Percentiles rank a stretch among this genome's conserved stretches.
Evolutionary conservation across 2,888 invertebrate genomes (phyloP).

Genomic region (Heliconius hortense): DNA sequence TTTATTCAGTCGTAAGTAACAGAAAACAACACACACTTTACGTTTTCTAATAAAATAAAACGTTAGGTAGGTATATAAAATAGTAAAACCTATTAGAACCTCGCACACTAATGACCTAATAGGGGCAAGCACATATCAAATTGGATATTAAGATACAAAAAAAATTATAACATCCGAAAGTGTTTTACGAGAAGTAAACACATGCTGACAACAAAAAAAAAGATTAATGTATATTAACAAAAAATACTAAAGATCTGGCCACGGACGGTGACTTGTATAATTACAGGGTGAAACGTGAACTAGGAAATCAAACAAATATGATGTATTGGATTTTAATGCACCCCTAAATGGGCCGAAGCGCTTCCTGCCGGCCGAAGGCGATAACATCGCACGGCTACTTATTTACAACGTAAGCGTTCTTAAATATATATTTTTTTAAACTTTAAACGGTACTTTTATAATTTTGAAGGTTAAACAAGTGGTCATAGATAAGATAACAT

Average conservation of each 20-base stretch:
- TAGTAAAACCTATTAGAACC: slow-evolving; percentile 29
- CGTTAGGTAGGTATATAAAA: too few species aligned
- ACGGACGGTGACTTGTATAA: slow-evolving; percentile 79
- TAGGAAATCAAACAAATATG: slow-evolving; percentile 83
- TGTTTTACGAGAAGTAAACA: slow-evolving; percentile 78
- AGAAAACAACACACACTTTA: not conserved
- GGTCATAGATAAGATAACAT: slow-evolving; percentile 68
- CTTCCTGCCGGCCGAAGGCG: slow-evolving; percentile 73
- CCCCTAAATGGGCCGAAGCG: slow-evolving; percentile 81
- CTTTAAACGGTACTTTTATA: slow-evolving; percentile 70
- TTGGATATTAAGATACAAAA: slow-evolving; percentile 75
- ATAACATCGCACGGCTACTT: slow-evolving; percentile 75
- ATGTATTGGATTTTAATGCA: slow-evolving; percentile 83
- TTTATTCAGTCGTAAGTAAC: not conserved
- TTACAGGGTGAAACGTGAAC: slow-evolving; percentile 80
- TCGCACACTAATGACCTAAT: slow-evolving; percentile 70
- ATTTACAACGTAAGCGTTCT: slow-evolving; percentile 71
- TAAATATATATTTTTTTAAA: slow-evolving; percentile 56
- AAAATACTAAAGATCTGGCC: slow-evolving; percentile 75
- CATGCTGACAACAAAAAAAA: slow-evolving; percentile 78
- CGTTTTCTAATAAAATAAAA: too few species aligned
- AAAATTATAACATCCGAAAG: slow-evolving; percentile 69
- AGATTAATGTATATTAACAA: slow-evolving; percentile 79
- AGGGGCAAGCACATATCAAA: slow-evolving; percentile 70
- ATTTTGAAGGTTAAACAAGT: slow-evolving; percentile 69